phyloP scores from a whole-genome alignment of 2,888 invertebrate species.

The Oeneis ivallda region DNA sequence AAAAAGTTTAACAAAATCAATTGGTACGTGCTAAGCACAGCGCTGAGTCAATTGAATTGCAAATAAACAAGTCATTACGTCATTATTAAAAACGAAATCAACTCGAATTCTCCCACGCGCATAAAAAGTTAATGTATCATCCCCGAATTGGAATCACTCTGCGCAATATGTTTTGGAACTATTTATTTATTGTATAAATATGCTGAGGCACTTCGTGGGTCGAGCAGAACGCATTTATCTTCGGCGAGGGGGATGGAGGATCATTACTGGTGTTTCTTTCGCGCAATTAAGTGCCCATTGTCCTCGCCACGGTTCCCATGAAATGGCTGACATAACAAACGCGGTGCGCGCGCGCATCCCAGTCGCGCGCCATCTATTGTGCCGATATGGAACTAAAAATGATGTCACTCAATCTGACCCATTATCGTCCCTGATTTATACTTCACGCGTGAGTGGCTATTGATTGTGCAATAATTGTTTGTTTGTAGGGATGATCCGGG shows the following conservation, averaged over 20 bases:
- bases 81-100: slow-evolving; percentile 26
- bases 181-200: slow-evolving; percentile 72
- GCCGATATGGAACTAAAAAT: slow-evolving; percentile 55
- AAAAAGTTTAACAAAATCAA: no score
- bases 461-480: slow-evolving; percentile 79
- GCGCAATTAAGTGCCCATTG: slow-evolving; percentile 78
- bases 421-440: slow-evolving; percentile 72
- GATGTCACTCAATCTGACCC: slow-evolving; percentile 60
- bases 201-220: slow-evolving; percentile 66
- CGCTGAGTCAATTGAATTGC: background rate
- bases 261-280: slow-evolving; percentile 74
- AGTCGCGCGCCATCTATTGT: slow-evolving; percentile 64
- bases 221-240: slow-evolving; percentile 69
- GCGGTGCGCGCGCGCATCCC: slow-evolving; percentile 59
- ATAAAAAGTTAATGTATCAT: slow-evolving; percentile 63
- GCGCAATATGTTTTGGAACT: slow-evolving; percentile 72
- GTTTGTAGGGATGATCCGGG: slow-evolving; percentile 61
- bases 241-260: slow-evolving; percentile 56
- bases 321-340: slow-evolving; percentile 61
- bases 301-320: slow-evolving; percentile 74
- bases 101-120: slow-evolving; percentile 60
- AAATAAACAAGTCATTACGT: slow-evolving; percentile 29
- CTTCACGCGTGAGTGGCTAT: slow-evolving; percentile 65
- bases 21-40: background rate
- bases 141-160: slow-evolving; percentile 51